phyloP scores from a whole-genome alignment of 2,888 invertebrate species.

The Rhyacophila evoluta region DNA sequence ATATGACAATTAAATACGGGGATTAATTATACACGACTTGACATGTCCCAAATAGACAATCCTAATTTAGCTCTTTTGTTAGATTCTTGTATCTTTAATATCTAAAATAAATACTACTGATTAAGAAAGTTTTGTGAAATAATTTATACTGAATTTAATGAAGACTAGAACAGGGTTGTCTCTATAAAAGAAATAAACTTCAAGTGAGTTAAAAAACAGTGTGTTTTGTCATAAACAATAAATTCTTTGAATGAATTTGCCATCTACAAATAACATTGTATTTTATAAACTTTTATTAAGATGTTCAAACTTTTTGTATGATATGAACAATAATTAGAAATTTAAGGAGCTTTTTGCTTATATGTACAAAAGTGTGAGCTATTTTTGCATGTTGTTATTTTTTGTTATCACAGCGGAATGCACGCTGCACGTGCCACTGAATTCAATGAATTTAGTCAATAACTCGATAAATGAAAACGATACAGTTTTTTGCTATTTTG shows the following conservation, averaged over 20 bases:
- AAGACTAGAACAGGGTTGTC: slow-evolving; percentile 15
- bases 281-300: slow-evolving; percentile 9
- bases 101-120: neutral
- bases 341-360: neutral
- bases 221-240: neutral
- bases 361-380: slow-evolving; percentile 20
- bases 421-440: too few relatives aligned
- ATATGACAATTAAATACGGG: neutral
- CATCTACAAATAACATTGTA: neutral
- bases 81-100: neutral
- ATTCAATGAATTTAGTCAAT: too few relatives aligned
- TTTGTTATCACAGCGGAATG: neutral
- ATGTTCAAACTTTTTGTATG: slow-evolving; percentile 9
- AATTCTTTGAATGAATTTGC: neutral
- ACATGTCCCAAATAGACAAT: slow-evolving; percentile 4
- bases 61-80: neutral
- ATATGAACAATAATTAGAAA: slow-evolving; percentile 19
- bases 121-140: neutral
- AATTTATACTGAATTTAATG: neutral
- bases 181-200: neutral
- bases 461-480: too few relatives aligned
- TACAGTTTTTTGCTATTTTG: too few relatives aligned
- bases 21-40: neutral
- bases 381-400: slow-evolving; percentile 13
- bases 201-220: too few relatives aligned